These are phyloP conservation scores for Trachelus tabidus DNA, from an alignment of 2,888 invertebrate species.

Conservation along the genomic window DNA sequence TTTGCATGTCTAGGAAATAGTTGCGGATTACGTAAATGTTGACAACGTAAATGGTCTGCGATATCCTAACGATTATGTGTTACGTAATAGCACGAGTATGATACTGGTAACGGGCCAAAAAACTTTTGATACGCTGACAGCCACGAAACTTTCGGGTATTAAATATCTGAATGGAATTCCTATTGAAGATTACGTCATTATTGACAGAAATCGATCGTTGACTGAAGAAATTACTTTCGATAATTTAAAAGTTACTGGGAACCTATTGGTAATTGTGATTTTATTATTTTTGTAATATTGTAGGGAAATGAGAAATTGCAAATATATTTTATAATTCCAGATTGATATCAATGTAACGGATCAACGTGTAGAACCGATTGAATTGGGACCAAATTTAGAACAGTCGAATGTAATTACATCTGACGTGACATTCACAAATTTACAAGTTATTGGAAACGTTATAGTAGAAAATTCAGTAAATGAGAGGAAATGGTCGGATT, in stretches of 20 bases:
- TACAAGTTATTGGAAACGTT: conserved; percentile 69
- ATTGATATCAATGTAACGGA: conserved; percentile 68
- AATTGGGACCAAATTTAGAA: conserved; percentile 65
- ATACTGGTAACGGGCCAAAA: conserved; percentile 67
- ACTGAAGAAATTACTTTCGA: conserved; percentile 68
- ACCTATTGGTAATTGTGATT: conserved; percentile 62
- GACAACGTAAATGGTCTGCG: conserved; percentile 66
- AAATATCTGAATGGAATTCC: conserved; percentile 67
- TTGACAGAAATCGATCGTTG: conserved; percentile 65
- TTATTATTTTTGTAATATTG: not conserved
- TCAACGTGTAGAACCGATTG: conserved; percentile 58
- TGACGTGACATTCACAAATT: conserved; percentile 66
- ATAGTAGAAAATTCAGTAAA: conserved; percentile 65
- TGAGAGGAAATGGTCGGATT: conserved; percentile 56
- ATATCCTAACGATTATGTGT: conserved; percentile 70
- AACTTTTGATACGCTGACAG: conserved; percentile 64
- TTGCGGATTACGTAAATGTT: conserved; percentile 56
- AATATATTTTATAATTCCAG: conserved; percentile 52
- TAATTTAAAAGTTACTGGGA: conserved; percentile 68
- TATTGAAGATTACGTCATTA: conserved; percentile 66
- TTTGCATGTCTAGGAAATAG: conserved; percentile 58
- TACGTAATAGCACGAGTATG: conserved; percentile 51
- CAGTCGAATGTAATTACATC: conserved; percentile 64
- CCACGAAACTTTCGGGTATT: conserved; percentile 57
- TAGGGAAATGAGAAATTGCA: not conserved